Conservation (phyloP, 1,140 invertebrate species). For the Drosophila subpulchrella region DNA sequence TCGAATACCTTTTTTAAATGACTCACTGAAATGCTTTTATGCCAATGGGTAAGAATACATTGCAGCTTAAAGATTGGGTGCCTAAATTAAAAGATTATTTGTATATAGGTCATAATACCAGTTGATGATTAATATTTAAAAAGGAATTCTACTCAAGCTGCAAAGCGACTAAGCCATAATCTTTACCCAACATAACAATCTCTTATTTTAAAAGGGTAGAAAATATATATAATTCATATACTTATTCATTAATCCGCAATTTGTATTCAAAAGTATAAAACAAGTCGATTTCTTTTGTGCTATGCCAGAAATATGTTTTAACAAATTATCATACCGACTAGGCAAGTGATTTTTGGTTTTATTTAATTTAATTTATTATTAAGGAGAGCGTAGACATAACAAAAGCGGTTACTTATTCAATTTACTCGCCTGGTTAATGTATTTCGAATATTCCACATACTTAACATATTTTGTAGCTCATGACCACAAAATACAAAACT, state of each 20-base stretch:
- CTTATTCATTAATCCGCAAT: constrained; percentile 6
- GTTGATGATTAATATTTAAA: background rate
- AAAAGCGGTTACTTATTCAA: constrained; percentile 20
- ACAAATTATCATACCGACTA: constrained; percentile 57
- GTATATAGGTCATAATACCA: background rate
- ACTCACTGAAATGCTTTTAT: constrained; percentile 7
- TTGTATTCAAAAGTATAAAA: constrained; percentile 8
- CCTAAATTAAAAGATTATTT: background rate
- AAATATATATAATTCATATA: constrained; percentile 1
- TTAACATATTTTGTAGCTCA: constrained; percentile 63
- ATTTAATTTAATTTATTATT: constrained; percentile 14
- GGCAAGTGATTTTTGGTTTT: constrained; percentile 33
- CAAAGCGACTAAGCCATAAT: background rate
- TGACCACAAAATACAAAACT: constrained; percentile 50
- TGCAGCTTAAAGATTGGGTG: background rate
- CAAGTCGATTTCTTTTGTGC: constrained; percentile 10
- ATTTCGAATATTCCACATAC: constrained; percentile 34
- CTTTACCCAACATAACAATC: background rate
- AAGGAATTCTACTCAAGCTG: background rate
- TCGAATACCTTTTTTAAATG: constrained; percentile 45
- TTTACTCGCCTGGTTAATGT: constrained; percentile 20
- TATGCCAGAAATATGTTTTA: constrained; percentile 21
- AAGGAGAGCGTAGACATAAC: constrained; percentile 15
- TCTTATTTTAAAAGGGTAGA: constrained; percentile 5
- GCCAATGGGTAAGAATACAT: background rate